A percentile compares a stretch with the other conserved stretches of the same genome.
Evolutionary conservation across 2,113 vertebrate genomes (phyloP).

Genomic region (Etheostoma spectabile): DNA sequence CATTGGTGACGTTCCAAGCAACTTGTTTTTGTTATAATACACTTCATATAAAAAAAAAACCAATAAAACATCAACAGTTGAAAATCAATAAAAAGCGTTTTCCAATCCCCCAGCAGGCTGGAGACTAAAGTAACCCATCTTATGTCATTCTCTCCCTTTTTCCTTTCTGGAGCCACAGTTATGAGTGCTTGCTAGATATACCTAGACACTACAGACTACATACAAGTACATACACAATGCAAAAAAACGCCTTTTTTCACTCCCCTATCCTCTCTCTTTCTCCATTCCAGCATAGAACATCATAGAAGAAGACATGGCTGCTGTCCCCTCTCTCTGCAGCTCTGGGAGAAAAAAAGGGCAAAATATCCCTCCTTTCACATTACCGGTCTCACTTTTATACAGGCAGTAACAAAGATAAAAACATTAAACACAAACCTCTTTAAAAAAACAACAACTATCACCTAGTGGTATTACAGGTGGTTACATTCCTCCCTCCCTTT

Average conservation of each 20-base stretch:
- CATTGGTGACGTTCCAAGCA: constrained; percentile 79
- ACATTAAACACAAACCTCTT: constrained; percentile 53
- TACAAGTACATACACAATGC: constrained; percentile 70
- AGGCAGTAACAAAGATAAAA: constrained; percentile 69
- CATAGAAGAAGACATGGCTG: constrained; percentile 80
- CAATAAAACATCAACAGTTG: constrained; percentile 47
- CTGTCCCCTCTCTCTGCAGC: constrained; percentile 55
- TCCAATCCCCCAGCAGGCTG: constrained; percentile 30
- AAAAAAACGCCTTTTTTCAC: constrained; percentile 28
- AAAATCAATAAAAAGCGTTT: constrained; percentile 70
- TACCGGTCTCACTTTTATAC: constrained; percentile 58
- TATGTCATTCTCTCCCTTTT: constrained; percentile 39
- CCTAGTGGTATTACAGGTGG: constrained; percentile 54
- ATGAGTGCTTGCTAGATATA: constrained; percentile 64
- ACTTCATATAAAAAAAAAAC: constrained; percentile 67
- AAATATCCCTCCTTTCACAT: constrained; percentile 47
- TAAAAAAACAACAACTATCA: constrained; percentile 23
- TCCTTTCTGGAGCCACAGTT: constrained; percentile 27
- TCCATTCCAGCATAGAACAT: constrained; percentile 82
- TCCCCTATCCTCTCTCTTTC: constrained; percentile 67
- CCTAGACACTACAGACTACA: constrained; percentile 69
- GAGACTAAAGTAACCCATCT: constrained; percentile 41
- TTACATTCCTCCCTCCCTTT: constrained; percentile 72
- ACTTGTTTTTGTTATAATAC: constrained; percentile 58
- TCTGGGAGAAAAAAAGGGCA: constrained; percentile 47